phyloP scores from a whole-genome alignment of 2,888 invertebrate genomes.

The Drosophila prolongata region DNA sequence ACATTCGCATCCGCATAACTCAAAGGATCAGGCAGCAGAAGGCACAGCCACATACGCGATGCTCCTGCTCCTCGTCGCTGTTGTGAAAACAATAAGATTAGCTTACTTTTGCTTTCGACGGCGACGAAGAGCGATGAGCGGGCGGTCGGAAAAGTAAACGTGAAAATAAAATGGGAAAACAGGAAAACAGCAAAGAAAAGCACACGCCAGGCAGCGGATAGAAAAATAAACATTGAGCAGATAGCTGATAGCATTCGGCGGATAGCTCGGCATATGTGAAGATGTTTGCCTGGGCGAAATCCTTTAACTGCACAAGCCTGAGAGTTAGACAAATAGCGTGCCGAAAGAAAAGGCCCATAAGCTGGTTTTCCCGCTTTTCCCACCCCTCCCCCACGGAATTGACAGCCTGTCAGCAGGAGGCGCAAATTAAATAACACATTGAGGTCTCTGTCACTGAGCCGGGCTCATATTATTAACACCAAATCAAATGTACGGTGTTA shows the following conservation, averaged over 20 bases:
- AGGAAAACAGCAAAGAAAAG: constrained; percentile 63
- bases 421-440: constrained; percentile 74
- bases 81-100: constrained; percentile 79
- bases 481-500: constrained; percentile 59
- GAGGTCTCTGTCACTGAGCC: constrained; percentile 45
- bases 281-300: constrained; percentile 72
- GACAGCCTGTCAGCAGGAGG: constrained; percentile 45
- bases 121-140: constrained; percentile 13
- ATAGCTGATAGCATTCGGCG: constrained; percentile 35
- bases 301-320: constrained; percentile 77
- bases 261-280: constrained; percentile 48
- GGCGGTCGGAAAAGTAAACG: constrained; percentile 60
- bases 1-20: constrained; percentile 67
- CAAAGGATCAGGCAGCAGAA: constrained; percentile 74
- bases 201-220: constrained; percentile 64
- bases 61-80: constrained; percentile 43
- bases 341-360: constrained; percentile 50
- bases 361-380: constrained; percentile 22
- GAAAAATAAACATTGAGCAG: constrained; percentile 73
- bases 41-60: constrained; percentile 14
- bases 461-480: constrained; percentile 72
- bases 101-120: constrained; percentile 70
- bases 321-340: constrained; percentile 74
- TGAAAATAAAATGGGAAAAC: constrained; percentile 74
- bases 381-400: constrained; percentile 36